Evolutionary conservation across 2,113 vertebrate species (phyloP).

Genomic region (Erinaceus europaeus): DNA sequence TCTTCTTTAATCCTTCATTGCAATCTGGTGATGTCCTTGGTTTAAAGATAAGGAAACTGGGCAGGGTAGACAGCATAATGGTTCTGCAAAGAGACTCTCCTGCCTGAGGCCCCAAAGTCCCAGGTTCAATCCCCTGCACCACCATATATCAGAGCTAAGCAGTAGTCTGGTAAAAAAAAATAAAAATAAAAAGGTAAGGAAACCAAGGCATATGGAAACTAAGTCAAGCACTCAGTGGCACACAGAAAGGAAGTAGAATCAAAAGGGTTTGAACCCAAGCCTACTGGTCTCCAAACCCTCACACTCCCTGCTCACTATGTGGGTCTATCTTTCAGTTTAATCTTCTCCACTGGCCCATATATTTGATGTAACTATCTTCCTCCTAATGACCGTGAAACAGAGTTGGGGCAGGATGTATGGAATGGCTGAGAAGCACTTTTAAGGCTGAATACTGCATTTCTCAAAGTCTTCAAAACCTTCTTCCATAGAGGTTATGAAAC

Average conservation of each 20-base stretch:
- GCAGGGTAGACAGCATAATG: too few species aligned
- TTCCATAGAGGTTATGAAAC: background rate
- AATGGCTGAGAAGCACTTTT: background rate
- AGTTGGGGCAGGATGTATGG: background rate
- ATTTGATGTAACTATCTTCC: background rate
- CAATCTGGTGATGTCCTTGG: too few species aligned
- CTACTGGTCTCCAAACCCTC: background rate
- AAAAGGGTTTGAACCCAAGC: background rate
- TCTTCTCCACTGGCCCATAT: background rate
- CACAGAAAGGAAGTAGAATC: background rate
- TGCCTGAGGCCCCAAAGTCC: too few species aligned
- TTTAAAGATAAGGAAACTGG: too few species aligned
- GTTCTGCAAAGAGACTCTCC: too few species aligned
- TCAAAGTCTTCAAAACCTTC: background rate
- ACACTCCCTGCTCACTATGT: background rate
- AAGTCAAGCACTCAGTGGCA: background rate
- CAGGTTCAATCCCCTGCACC: too few species aligned
- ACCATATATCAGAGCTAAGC: too few species aligned
- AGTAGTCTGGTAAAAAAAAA: too few species aligned
- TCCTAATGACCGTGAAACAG: background rate
- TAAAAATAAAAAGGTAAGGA: background rate
- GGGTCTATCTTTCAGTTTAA: background rate
- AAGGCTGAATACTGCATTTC: background rate
- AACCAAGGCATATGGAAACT: background rate
- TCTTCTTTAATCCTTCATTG: background rate